Evolutionary conservation across 2,113 vertebrate species (phyloP), one percentile per base, ranked within the genome.

Genomic region (Pimephales promelas): DNA sequence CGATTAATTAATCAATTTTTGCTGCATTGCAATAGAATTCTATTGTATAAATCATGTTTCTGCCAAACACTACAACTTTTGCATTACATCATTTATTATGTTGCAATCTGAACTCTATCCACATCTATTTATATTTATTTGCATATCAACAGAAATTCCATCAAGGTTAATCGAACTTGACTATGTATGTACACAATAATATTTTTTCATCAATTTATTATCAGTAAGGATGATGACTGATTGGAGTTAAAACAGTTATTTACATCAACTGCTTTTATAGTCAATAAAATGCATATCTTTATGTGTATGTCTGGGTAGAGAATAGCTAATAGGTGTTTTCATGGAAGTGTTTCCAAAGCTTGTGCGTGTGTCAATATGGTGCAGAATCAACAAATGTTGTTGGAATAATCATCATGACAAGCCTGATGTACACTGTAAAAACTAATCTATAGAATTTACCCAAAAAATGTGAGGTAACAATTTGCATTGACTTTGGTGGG

Each of bases 361-460:
- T 26, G 57, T 26, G 57, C 13, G 59, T 6, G 59, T 40, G 36
- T 40, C 28, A 80, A 28, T 47, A 34, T 77, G 81, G 26, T 75
- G 73, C 26, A 62, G 56, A 80, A 59, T 64, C 24, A n/a, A 73
- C 62, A 79, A 70, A 73, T 54, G 40, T 79, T 74, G 52, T 40
- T 36, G 70, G 66, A 89, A 89, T 86, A 88, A 83, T 54, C 18
- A 82, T 61, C 20, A 40, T 79, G 88, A 74, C 86, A 79, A 20
- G n/a, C 7, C 74, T 90, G 89, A 90, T 89, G 70, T n/a, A n/a
- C n/a, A n/a, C n/a, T n/a, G n/a, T n/a, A n/a, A n/a, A n/a, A n/a
- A n/a, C n/a, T n/a, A n/a, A n/a, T n/a, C n/a, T n/a, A n/a, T n/a
- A n/a, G n/a, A n/a, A n/a, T n/a, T n/a, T n/a, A n/a, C n/a, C n/a